phyloP scores from a whole-genome alignment of 2,797 vertebrate genomes.

The Heteromormyrus szaboi region DNA sequence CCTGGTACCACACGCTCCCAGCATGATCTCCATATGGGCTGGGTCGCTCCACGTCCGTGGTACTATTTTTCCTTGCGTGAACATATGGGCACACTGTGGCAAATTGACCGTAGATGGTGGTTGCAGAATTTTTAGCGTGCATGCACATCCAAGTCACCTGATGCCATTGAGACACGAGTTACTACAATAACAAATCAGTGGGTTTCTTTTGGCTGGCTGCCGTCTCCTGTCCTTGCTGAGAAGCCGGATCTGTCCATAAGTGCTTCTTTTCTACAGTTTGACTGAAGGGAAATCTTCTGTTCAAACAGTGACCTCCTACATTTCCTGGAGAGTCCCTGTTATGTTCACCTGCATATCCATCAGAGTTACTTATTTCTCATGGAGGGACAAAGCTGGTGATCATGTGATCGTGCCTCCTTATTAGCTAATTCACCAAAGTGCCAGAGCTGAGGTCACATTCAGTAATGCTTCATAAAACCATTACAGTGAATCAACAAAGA shows the following conservation, averaged over 20 bases:
- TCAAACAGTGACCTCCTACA: background rate
- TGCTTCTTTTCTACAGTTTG: background rate
- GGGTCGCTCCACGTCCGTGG: conserved; percentile 55
- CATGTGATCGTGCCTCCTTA: background rate
- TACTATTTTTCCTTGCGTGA: conserved; percentile 48
- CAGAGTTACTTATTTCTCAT: background rate
- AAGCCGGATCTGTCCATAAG: background rate
- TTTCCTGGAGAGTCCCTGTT: background rate
- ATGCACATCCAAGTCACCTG: background rate
- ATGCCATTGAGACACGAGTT: background rate
- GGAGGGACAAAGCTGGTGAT: background rate
- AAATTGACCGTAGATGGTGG: conserved; percentile 54
- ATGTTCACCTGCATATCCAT: background rate
- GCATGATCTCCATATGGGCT: conserved; percentile 58
- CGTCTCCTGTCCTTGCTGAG: background rate
- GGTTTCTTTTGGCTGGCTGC: background rate
- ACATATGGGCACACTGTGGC: conserved; percentile 68
- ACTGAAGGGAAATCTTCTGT: background rate
- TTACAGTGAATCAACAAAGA: background rate
- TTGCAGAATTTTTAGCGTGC: conserved; percentile 26
- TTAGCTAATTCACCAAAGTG: background rate
- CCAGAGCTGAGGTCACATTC: background rate
- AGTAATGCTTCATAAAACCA: background rate
- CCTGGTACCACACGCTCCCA: conserved; percentile 32
- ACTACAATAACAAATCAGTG: background rate